phyloP scores from a whole-genome alignment of 2,113 vertebrate species.

The Orcinus orca region DNA sequence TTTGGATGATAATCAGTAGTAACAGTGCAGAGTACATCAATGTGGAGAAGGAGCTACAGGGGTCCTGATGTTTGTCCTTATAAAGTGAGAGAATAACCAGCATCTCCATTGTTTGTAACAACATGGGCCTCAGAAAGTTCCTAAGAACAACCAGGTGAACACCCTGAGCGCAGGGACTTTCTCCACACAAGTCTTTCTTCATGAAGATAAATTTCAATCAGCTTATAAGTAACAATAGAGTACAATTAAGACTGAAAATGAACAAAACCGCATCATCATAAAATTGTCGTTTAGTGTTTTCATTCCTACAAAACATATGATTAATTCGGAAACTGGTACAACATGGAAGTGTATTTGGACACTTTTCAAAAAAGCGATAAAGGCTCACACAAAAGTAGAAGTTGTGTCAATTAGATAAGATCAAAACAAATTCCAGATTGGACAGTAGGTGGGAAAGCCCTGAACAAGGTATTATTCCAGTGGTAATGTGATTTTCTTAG shows the following conservation, averaged over 20 bases:
- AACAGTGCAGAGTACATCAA: background rate
- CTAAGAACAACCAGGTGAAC: background rate
- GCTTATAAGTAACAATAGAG: constrained; percentile 2
- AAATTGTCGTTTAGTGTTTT: background rate
- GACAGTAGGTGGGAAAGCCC: background rate
- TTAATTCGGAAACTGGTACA: constrained; percentile 25
- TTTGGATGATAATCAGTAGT: background rate
- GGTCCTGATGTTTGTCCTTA: background rate
- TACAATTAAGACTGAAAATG: background rate
- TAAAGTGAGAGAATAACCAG: background rate
- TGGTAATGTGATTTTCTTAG: background rate
- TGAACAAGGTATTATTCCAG: background rate
- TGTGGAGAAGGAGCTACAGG: background rate
- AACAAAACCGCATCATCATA: background rate
- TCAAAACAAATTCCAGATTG: constrained; percentile 1
- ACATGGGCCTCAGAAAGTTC: background rate
- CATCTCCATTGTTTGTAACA: background rate
- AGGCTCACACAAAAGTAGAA: background rate
- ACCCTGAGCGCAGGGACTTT: background rate
- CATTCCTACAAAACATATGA: constrained; percentile 1
- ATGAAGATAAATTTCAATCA: background rate
- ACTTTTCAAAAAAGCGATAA: constrained; percentile 22
- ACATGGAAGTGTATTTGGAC: background rate
- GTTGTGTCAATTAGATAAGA: background rate
- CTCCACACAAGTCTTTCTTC: background rate